These are phyloP conservation scores for Triplophysa siluroides DNA, from an alignment of 2,113 vertebrate species.

Conservation along the genomic window DNA sequence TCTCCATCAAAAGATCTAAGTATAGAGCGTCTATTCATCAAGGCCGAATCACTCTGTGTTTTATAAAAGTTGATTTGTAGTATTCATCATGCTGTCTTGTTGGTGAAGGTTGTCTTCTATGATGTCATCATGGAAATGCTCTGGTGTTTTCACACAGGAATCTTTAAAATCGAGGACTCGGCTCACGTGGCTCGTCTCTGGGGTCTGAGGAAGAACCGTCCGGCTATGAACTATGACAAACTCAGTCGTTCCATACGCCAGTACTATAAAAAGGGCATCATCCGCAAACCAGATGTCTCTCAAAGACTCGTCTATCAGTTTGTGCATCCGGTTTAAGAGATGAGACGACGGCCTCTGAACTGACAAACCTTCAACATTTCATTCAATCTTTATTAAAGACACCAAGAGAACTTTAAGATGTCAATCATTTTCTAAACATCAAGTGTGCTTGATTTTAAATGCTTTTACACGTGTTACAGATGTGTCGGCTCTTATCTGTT, in stretches of 20 bases:
- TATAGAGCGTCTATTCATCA: no score
- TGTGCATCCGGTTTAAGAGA: conserved; percentile 87
- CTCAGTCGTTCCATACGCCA: conserved; percentile 98
- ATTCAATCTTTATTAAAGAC: neutral
- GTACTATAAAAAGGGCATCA: conserved; percentile 99
- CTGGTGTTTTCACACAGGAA: conserved; percentile 73
- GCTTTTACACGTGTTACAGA: no score
- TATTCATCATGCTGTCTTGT: no score
- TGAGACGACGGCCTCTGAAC: conserved; percentile 50
- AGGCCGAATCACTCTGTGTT: no score
- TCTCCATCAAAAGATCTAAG: no score
- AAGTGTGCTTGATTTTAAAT: neutral
- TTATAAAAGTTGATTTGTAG: no score
- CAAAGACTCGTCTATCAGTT: conserved; percentile 99
- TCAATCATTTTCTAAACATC: neutral
- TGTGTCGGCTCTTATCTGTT: neutral
- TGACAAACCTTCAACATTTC: conserved; percentile 51
- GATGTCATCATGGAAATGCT: neutral
- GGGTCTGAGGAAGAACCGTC: conserved; percentile 96
- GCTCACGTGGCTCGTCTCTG: conserved; percentile 94
- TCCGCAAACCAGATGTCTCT: conserved; percentile 94
- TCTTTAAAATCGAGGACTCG: conserved; percentile 98
- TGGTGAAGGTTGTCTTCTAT: neutral
- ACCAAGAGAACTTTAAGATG: neutral
- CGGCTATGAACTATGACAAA: conserved; percentile 99